These are phyloP conservation scores for Rhyzopertha dominica DNA, from an alignment of 1,140 invertebrate genomes.

Conservation along the genomic window DNA sequence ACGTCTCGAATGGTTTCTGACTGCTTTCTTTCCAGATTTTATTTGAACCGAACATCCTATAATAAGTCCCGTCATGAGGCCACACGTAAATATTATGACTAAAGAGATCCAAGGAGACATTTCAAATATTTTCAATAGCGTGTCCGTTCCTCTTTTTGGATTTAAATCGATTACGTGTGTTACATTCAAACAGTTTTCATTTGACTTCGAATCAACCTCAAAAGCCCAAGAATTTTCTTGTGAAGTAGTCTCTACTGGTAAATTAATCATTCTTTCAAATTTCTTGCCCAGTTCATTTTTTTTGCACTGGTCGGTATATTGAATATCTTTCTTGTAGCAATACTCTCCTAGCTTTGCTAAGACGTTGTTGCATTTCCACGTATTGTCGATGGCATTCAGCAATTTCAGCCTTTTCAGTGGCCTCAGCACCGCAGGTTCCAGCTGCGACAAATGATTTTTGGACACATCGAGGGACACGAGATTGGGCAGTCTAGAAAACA, in stretches of 20 bases:
- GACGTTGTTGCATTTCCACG: slow-evolving; percentile 44
- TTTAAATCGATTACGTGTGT: no score
- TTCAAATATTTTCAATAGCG: no score
- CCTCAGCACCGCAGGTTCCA: slow-evolving; percentile 43
- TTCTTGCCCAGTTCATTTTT: slow-evolving; percentile 10
- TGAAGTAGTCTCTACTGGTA: not conserved
- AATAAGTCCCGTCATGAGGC: no score
- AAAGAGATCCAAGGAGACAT: no score
- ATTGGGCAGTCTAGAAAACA: slow-evolving; percentile 48
- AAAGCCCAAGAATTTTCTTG: slow-evolving; percentile 26
- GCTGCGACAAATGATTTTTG: slow-evolving; percentile 48
- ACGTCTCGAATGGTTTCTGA: no score
- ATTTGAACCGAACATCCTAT: no score
- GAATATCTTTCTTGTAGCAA: slow-evolving; percentile 14
- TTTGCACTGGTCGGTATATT: slow-evolving; percentile 19
- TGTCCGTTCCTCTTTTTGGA: no score
- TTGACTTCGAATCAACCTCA: slow-evolving; percentile 15
- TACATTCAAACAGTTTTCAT: no score
- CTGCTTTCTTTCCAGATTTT: no score
- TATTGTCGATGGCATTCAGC: slow-evolving; percentile 46
- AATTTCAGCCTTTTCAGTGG: slow-evolving; percentile 45
- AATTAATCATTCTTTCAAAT: slow-evolving; percentile 26
- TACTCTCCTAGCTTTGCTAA: slow-evolving; percentile 16
- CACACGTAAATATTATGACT: no score
- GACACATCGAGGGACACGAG: slow-evolving; percentile 49